Percentiles rank a stretch among this genome's conserved stretches.
Evolutionary conservation across 2,113 vertebrate species (phyloP).

Genomic region (Lontra canadensis): DNA sequence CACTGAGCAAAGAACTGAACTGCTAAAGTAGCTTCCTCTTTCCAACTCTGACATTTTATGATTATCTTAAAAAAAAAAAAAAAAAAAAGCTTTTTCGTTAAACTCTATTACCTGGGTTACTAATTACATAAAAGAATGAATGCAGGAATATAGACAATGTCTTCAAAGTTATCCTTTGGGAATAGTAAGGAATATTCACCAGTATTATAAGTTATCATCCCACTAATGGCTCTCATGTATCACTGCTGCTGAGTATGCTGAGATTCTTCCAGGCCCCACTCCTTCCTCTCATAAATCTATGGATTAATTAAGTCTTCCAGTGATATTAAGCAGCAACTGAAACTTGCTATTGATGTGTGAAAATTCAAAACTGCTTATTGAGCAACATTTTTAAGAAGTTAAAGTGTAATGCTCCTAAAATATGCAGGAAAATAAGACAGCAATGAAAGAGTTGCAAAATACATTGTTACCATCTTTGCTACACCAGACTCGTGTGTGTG

Average conservation of each 20-base stretch:
- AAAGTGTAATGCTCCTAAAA: background rate
- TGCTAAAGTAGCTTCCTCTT: background rate
- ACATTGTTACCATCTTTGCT: background rate
- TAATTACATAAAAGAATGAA: background rate
- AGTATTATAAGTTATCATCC: background rate
- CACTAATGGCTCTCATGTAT: background rate
- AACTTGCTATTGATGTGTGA: background rate
- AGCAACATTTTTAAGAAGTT: background rate
- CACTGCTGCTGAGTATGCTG: background rate
- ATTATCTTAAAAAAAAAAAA: background rate
- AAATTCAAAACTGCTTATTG: constrained; percentile 34
- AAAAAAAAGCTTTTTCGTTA: background rate
- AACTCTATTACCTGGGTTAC: background rate
- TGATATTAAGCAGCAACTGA: background rate
- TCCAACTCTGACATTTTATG: background rate
- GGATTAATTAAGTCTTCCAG: background rate
- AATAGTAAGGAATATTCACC: background rate
- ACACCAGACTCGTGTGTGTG: background rate
- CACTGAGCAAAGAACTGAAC: background rate
- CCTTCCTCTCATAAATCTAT: background rate
- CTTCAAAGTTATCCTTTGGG: background rate
- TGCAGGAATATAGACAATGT: background rate
- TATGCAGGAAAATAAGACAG: background rate
- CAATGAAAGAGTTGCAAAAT: background rate
- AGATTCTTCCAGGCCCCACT: background rate